A percentile compares a stretch with the other conserved stretches of the same genome.
phyloP scores from a whole-genome alignment of 2,888 invertebrate genomes.

The Eupeodes latifasciatus region DNA sequence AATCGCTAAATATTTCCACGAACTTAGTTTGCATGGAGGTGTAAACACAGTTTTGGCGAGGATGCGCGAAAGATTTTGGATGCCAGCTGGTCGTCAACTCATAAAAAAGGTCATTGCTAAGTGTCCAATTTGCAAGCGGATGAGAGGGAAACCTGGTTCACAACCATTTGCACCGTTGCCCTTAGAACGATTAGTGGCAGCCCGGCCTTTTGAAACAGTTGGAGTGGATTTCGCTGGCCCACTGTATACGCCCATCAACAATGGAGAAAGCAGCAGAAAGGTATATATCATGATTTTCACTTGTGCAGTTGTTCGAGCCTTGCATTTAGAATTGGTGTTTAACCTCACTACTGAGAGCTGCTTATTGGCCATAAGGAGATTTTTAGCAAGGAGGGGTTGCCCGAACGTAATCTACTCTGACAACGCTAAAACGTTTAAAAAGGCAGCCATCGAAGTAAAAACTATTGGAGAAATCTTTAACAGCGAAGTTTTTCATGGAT shows the following conservation, averaged over 20 bases:
- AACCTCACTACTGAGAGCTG: slow-evolving; percentile 41
- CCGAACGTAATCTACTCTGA: slow-evolving; percentile 36
- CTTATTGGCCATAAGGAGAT: slow-evolving; percentile 40
- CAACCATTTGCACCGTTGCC: slow-evolving; percentile 48
- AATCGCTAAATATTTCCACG: slow-evolving; percentile 26
- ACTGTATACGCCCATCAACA: not conserved
- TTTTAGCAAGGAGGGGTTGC: slow-evolving; percentile 29
- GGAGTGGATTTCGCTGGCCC: slow-evolving; percentile 58
- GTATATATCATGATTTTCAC: slow-evolving; percentile 45
- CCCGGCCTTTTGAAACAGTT: slow-evolving; percentile 26
- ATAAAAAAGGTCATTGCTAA: slow-evolving; percentile 29
- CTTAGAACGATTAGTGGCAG: slow-evolving; percentile 26
- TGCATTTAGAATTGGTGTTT: slow-evolving; percentile 50
- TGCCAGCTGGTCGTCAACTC: slow-evolving; percentile 35
- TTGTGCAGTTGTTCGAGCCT: slow-evolving; percentile 46
- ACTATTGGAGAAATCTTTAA: not conserved
- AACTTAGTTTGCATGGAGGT: slow-evolving; percentile 45
- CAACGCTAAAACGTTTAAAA: slow-evolving; percentile 52
- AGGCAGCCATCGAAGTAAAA: slow-evolving; percentile 21
- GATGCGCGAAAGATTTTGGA: slow-evolving; percentile 47
- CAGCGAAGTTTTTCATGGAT: not conserved
- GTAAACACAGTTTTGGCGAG: slow-evolving; percentile 35
- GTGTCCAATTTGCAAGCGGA: slow-evolving; percentile 25
- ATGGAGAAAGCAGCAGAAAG: not conserved
- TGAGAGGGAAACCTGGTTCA: slow-evolving; percentile 32